A percentile compares a stretch with the other conserved stretches of the same genome.
Evolutionary conservation across 2,113 vertebrate species (phyloP).

Genomic region (Globicephala melas): DNA sequence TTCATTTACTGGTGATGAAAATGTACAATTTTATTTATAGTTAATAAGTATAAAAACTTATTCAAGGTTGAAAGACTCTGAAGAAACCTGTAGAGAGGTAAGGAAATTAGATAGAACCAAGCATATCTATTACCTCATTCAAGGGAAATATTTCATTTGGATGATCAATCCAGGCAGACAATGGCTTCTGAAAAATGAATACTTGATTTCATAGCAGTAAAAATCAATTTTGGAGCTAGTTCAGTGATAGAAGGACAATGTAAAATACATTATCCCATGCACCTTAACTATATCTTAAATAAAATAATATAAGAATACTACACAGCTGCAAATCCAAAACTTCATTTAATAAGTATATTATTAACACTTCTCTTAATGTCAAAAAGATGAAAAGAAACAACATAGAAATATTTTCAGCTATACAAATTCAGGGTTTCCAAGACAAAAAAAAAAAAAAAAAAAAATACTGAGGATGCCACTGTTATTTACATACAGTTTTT

Average conservation of each 20-base stretch:
- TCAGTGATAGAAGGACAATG: background rate
- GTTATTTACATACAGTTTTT: background rate
- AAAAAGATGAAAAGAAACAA: constrained; percentile 31
- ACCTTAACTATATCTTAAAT: background rate
- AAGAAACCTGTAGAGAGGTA: background rate
- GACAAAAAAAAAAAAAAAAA: background rate
- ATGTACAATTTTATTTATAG: constrained; percentile 14
- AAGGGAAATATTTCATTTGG: constrained; percentile 1
- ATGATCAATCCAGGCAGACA: background rate
- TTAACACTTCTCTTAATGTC: constrained; percentile 14
- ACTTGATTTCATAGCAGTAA: constrained; percentile 2
- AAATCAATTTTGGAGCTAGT: background rate
- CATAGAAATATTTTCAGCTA: background rate
- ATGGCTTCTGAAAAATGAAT: constrained; percentile 6
- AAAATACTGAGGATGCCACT: background rate
- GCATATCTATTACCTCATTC: background rate
- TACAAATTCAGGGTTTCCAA: background rate
- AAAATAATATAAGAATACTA: constrained; percentile 23
- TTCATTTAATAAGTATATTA: background rate
- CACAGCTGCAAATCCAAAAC: background rate
- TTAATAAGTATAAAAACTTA: background rate
- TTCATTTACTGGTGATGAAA: constrained; percentile 7
- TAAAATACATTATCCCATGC: background rate
- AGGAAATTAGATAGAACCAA: background rate
- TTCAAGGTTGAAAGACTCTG: background rate